A percentile compares a stretch with the other conserved stretches of the same genome.
phyloP scores from a whole-genome alignment of 2,113 vertebrate genomes.

The Brienomyrus longianalis region DNA sequence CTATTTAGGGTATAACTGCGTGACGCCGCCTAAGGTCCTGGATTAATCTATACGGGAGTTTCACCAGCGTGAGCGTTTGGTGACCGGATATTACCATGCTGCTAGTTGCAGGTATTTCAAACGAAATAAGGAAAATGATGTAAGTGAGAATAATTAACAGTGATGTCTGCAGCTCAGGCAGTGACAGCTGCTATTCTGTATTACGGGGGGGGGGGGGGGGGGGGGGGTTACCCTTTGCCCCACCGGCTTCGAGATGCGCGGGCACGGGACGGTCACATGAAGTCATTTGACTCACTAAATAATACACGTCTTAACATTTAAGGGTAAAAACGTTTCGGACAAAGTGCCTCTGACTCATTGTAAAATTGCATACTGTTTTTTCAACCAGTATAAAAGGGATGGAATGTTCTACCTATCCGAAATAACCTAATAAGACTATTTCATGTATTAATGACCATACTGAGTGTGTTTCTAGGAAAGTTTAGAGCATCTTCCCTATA shows the following conservation, averaged over 20 bases:
- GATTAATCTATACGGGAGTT: not conserved
- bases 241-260: not conserved
- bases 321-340: not conserved
- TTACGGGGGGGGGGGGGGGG: not conserved
- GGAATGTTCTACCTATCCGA: not conserved
- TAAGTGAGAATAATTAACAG: not conserved
- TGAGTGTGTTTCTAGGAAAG: not conserved
- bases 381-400: not conserved
- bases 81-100: not conserved
- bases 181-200: slow-evolving; percentile 19
- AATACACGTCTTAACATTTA: not conserved
- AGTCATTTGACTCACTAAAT: not conserved
- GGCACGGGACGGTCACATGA: not conserved
- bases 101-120: not conserved
- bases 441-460: not conserved
- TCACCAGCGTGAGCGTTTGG: not conserved
- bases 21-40: not conserved
- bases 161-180: not conserved
- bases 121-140: not conserved
- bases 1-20: not conserved
- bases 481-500: not conserved
- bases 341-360: not conserved
- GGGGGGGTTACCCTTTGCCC: not conserved
- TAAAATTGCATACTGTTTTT: not conserved
- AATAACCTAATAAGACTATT: not conserved